These are phyloP conservation scores for Benthosema pterotum DNA, from an alignment of 2,797 vertebrate genomes.

Conservation along the genomic window DNA sequence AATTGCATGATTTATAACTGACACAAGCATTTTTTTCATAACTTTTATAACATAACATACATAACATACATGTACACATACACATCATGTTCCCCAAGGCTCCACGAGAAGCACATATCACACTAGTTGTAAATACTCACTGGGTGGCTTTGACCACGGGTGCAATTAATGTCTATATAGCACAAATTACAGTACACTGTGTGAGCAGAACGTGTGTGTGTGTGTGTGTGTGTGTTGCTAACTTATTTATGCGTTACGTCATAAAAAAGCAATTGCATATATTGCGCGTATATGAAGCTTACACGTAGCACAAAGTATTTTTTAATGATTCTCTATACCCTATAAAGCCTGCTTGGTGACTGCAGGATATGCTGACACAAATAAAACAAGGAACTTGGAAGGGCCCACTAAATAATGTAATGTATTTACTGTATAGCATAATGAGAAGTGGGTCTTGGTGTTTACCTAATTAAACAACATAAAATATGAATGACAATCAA, in stretches of 20 bases:
- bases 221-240: not conserved
- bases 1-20: no score
- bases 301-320: not conserved
- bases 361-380: conserved; percentile 53
- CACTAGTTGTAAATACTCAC: conserved; percentile 17
- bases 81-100: conserved; percentile 8
- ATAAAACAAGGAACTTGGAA: no score
- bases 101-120: conserved; percentile 2
- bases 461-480: conserved; percentile 77
- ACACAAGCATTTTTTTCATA: no score
- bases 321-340: conserved; percentile 28
- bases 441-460: conserved; percentile 64
- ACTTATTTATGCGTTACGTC: conserved; percentile 11
- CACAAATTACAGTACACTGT: not conserved
- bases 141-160: conserved; percentile 4
- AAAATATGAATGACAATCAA: conserved; percentile 76
- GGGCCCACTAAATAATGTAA: conserved; percentile 71
- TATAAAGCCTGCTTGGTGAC: conserved; percentile 24
- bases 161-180: conserved; percentile 10
- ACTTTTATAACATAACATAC: no score
- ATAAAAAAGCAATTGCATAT: not conserved
- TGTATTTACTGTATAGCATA: conserved; percentile 69
- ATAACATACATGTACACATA: conserved; percentile 31
- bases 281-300: not conserved
- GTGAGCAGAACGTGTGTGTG: not conserved